These are phyloP conservation scores for Montipora sp. DNA, from an alignment of 64 coral and sea anemone species.

Conservation along the genomic window DNA sequence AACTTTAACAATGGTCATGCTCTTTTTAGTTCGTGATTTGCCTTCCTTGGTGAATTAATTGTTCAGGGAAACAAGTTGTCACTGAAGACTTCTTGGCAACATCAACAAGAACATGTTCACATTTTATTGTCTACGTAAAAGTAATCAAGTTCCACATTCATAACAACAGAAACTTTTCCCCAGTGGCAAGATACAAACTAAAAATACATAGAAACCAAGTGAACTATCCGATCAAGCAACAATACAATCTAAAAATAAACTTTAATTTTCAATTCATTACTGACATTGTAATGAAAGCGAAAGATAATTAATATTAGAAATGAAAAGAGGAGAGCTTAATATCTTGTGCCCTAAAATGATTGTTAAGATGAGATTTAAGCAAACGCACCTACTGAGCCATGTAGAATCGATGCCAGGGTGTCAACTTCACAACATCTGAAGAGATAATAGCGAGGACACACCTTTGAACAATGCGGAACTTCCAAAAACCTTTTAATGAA, in stretches of 20 bases:
- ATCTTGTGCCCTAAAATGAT: not conserved
- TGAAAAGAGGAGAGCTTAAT: not conserved
- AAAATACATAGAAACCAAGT: not conserved
- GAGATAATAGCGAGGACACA: not conserved
- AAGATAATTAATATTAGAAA: not conserved
- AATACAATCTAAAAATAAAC: not conserved
- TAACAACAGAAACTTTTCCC: no score
- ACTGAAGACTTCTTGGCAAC: no score
- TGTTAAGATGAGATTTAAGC: not conserved
- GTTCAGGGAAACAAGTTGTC: no score
- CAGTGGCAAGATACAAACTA: no score
- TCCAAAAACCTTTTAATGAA: constrained; percentile 4
- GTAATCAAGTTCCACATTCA: no score
- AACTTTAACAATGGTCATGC: no score
- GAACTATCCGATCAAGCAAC: not conserved
- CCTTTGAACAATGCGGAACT: constrained; percentile 4
- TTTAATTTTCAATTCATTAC: not conserved
- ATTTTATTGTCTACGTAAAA: no score
- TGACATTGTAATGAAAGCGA: not conserved
- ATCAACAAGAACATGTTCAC: no score
- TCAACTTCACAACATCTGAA: not conserved
- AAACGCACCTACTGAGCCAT: not conserved
- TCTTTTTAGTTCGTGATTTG: no score
- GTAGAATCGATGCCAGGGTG: not conserved
- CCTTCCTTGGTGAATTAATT: no score